Base-by-base conservation (phyloP, 2,888 invertebrate species). In the Lampropteryx suffumata region DNA sequence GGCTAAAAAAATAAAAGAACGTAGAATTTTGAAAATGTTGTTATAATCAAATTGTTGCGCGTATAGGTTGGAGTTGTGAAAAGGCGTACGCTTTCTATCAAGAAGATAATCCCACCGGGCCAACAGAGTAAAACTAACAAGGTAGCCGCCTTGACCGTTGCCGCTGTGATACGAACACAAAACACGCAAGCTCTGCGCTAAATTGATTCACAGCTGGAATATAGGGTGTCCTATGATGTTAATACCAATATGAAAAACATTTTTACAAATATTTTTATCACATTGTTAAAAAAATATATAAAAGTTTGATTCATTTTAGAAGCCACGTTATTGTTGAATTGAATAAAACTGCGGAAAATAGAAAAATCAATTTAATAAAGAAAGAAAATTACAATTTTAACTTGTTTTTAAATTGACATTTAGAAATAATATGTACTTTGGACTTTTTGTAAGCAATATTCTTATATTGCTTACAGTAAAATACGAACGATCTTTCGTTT, bases 101-200 rank as follows among this genome's bases (percentile, higher is more conserved):
- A 89, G 89, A 90, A 88, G 87, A 86, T 88, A 55, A 86, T 87
- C 37, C 87, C 88, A 13, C 89, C 89, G 49, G 83, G 82, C 55
- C 82, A 76, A 65, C 78, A 74, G 71, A 69, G 62, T 79, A 84
- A 77, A 75, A 34, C 72, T 41, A 70, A 72, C 44, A 81, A 87
- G 87, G 88, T 88, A 85, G 82, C 69, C 58, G 62, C 63, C 64
- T 63, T 58, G 50, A 59, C 34, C 57, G 60, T 47, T 57, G 40
- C 45, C 61, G 49, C 51, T 70, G 76, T 81, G 71, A 82, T 82
- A 76, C 79, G 81, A 82, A 84, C 82, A 82, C 83, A 79, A 61
- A 60, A 27, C 56, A 63, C 68, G 67, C 64, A 56, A 30, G 17
- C 47, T 46, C 39, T 37, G 21, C 7, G 9, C 34, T 36, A 28